phyloP scores from a whole-genome alignment of 2,797 vertebrate species.

The Jordanella pulchra region DNA sequence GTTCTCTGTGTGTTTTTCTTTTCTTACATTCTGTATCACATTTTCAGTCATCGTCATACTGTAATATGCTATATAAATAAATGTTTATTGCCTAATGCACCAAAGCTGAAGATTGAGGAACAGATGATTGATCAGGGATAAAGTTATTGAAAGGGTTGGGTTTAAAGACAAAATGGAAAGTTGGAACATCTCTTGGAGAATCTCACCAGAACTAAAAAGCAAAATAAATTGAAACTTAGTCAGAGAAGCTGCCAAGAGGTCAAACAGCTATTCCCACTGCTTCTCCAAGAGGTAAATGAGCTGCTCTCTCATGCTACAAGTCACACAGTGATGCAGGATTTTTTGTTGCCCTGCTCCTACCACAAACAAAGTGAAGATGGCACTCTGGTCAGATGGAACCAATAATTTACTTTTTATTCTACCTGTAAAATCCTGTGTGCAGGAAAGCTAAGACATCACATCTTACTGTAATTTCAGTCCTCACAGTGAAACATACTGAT shows the following conservation, averaged over 20 bases:
- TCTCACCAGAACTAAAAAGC: background rate
- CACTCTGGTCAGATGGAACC: background rate
- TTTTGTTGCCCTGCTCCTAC: too few relatives aligned
- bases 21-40: too few relatives aligned
- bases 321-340: background rate
- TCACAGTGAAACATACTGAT: too few relatives aligned
- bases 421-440: background rate
- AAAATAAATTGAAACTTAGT: background rate
- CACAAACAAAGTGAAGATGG: background rate
- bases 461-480: too few relatives aligned
- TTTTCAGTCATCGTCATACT: too few relatives aligned
- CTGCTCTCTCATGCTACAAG: background rate
- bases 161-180: background rate
- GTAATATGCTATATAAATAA: too few relatives aligned
- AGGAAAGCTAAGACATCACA: background rate
- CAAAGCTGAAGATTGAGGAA: background rate
- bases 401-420: background rate
- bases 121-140: background rate
- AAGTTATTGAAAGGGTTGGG: background rate
- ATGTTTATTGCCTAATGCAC: too few relatives aligned
- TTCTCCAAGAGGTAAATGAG: too few relatives aligned
- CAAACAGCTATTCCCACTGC: too few relatives aligned
- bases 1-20: too few relatives aligned
- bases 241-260: background rate
- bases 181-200: background rate